A percentile compares a stretch with the other conserved stretches of the same genome.
These are phyloP conservation scores for Trissolcus japonicus DNA, from an alignment of 2,888 invertebrate species.

Conservation along the genomic window DNA sequence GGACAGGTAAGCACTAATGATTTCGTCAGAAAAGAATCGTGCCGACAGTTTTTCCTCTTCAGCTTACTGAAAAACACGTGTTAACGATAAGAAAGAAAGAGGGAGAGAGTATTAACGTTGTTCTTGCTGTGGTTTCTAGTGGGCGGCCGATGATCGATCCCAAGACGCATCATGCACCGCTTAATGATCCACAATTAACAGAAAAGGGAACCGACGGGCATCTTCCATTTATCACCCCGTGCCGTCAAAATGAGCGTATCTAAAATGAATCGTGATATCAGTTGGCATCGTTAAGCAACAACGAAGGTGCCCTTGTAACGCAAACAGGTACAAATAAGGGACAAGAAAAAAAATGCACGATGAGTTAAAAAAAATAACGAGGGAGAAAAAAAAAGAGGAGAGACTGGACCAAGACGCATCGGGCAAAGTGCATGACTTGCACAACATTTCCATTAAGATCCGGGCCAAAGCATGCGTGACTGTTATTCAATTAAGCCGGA, in stretches of 20 bases:
- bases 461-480: conserved; percentile 47
- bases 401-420: conserved; percentile 21
- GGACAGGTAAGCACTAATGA: not conserved
- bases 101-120: not conserved
- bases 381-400: not conserved
- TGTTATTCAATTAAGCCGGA: conserved; percentile 51
- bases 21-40: not conserved
- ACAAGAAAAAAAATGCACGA: not conserved
- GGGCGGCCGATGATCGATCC: conserved; percentile 40
- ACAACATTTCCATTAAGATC: conserved; percentile 47
- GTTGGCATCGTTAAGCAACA: conserved; percentile 14
- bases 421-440: conserved; percentile 55
- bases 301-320: conserved; percentile 1
- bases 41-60: conserved; percentile 32
- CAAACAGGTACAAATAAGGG: conserved; percentile 1
- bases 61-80: conserved; percentile 29
- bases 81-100: conserved; percentile 18
- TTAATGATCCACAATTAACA: conserved; percentile 43
- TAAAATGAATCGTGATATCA: conserved; percentile 41
- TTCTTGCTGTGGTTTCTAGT: conserved; percentile 9
- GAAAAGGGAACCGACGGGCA: conserved; percentile 5
- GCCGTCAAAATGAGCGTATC: conserved; percentile 38
- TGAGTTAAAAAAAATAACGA: conserved; percentile 1
- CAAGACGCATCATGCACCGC: conserved; percentile 26
- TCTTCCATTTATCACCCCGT: conserved; percentile 36